Conservation (phyloP, 2,113 vertebrate genomes). For the Athene cunicularia region DNA sequence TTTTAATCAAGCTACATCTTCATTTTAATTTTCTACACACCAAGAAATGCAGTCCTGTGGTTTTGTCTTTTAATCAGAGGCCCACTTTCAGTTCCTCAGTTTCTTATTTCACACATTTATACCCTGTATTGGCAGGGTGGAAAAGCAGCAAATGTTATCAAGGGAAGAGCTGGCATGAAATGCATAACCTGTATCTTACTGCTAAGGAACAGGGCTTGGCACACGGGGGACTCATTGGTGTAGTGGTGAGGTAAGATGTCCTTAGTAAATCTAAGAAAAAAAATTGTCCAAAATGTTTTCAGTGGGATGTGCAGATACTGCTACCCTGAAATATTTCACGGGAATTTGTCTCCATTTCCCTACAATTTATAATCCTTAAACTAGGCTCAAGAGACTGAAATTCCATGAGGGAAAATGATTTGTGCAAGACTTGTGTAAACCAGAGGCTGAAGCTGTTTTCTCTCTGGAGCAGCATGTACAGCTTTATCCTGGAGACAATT, state of each 20-base stretch:
- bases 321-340: not conserved
- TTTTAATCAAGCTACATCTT: constrained; percentile 47
- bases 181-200: not conserved
- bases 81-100: not conserved
- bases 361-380: constrained; percentile 23
- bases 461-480: not conserved
- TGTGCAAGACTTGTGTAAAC: not conserved
- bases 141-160: not conserved
- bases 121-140: not conserved
- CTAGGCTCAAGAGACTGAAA: constrained; percentile 20
- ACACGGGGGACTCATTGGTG: not conserved
- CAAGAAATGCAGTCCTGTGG: not conserved
- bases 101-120: not conserved
- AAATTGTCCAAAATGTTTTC: not conserved
- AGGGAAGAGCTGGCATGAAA: not conserved
- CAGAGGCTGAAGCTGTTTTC: not conserved
- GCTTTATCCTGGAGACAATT: not conserved
- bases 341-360: not conserved
- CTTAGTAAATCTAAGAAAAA: constrained; percentile 28
- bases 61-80: constrained; percentile 29
- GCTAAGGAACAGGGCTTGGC: not conserved
- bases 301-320: not conserved
- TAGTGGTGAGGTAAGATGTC: not conserved
- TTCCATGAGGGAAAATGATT: constrained; percentile 8
- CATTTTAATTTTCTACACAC: not conserved